Base-by-base conservation (phyloP, 1,140 invertebrate genomes). In the Drosophila sproati region DNA sequence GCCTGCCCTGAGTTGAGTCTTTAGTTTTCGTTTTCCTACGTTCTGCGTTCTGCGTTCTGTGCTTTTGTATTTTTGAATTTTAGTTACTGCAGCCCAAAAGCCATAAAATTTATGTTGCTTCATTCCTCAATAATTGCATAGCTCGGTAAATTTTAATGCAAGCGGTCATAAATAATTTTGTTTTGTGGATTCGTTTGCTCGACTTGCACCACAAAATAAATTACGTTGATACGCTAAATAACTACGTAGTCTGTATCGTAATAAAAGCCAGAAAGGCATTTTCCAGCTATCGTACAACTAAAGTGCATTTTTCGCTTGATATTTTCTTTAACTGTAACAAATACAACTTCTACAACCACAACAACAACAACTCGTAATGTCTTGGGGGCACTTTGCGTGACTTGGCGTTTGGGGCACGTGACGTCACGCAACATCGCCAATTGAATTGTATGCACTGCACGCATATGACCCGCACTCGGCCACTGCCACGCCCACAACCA, bases 71-170 rank as follows among this genome's bases (percentile, higher is more conserved):
- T 45, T 64, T 76, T 72, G 61, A 72, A 60, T 72, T 76, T 64
- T 60, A 59, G 62, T 63, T 71, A 59, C 72, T 63, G 67, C 72
- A 59, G 73, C 68, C 34, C 43, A 32, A 73, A 82, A 76, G 75
- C 81, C 75, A 79, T 89, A 85, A 89, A 90, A 89, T 89, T 89
- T 90, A 89, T 89, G 80, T 89, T 90, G 78, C 78, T 85, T 79
- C 85, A 89, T 89, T 89, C 85, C 72, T 90, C 85, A 89, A 89
- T 89, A 89, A 89, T 89, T 89, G 85, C 85, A 89, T 89, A 89
- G 85, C 81, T 89, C 86, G 78, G 85, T 89, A 89, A 85, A 89
- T 90, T 89, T 89, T 89, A 89, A 89, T 89, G 85, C 86, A 89
- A 90, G 85, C 81, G 86, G 81, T 90, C 85, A 90, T 89, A 89